These are phyloP conservation scores for Glareola pratincola DNA, from an alignment of 2,113 vertebrate species.

Conservation along the genomic window DNA sequence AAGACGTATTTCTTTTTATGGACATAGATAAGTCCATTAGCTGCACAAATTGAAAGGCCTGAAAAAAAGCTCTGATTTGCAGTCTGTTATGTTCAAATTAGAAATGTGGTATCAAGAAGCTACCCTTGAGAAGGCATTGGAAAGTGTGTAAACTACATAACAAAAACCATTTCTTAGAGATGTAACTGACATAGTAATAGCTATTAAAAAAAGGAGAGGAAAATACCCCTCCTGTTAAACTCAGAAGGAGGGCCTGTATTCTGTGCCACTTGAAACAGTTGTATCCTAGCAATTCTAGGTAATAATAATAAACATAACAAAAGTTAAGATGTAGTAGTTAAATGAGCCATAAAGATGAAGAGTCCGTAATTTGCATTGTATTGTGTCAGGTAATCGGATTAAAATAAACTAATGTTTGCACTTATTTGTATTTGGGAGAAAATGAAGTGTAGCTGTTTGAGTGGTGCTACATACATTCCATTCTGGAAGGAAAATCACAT, in stretches of 20 bases:
- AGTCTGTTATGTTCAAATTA: neutral
- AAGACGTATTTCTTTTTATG: neutral
- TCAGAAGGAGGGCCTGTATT: slow-evolving; percentile 21
- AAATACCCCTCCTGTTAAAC: neutral
- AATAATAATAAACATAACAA: slow-evolving; percentile 40
- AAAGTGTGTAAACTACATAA: neutral
- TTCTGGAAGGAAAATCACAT: slow-evolving; percentile 63
- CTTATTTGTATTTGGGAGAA: slow-evolving; percentile 54
- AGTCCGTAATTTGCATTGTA: slow-evolving; percentile 35
- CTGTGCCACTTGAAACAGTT: neutral
- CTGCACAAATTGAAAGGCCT: neutral
- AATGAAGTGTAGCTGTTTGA: slow-evolving; percentile 62
- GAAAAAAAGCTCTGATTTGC: neutral
- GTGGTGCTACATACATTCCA: slow-evolving; percentile 34
- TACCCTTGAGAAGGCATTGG: neutral
- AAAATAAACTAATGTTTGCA: slow-evolving; percentile 67
- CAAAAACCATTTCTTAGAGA: neutral
- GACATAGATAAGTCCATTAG: neutral
- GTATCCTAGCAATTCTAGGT: slow-evolving; percentile 60
- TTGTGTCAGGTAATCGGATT: slow-evolving; percentile 64
- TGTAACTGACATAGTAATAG: neutral
- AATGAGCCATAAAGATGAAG: slow-evolving; percentile 50
- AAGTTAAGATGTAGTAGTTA: slow-evolving; percentile 58
- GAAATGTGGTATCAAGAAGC: neutral
- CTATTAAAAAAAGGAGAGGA: neutral